phyloP scores from a whole-genome alignment of 2,797 vertebrate genomes.

The Pyrocephalus nanus region DNA sequence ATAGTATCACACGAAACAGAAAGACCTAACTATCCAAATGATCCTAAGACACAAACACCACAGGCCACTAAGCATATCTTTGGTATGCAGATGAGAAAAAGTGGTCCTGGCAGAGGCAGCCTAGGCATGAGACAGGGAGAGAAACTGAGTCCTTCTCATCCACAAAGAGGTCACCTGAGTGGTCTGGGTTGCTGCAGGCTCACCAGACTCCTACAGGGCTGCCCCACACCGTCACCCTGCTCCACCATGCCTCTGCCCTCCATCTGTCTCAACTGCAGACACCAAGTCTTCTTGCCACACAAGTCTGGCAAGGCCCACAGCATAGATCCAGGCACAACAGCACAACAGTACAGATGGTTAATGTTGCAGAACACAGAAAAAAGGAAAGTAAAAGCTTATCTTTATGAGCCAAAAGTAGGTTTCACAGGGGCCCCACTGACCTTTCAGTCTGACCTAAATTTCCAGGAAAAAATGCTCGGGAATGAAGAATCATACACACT shows the following conservation, averaged over 20 bases:
- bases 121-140: background rate
- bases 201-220: accelerated
- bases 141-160: background rate
- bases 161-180: background rate
- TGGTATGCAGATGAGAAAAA: background rate
- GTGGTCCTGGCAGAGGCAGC: background rate
- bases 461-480: background rate
- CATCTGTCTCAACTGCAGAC: accelerated
- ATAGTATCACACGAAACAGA: background rate
- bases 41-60: background rate
- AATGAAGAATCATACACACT: background rate
- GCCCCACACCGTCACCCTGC: accelerated
- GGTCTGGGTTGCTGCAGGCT: accelerated
- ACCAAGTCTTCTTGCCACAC: background rate
- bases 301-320: background rate
- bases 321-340: background rate
- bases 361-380: background rate
- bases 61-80: background rate
- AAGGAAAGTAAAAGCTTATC: background rate
- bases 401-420: background rate
- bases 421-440: accelerated
- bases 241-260: accelerated
- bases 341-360: background rate
- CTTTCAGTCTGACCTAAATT: background rate
- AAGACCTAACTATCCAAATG: background rate